Base-by-base conservation (phyloP, 2,888 invertebrate genomes). In the Cephus sareptanus region DNA sequence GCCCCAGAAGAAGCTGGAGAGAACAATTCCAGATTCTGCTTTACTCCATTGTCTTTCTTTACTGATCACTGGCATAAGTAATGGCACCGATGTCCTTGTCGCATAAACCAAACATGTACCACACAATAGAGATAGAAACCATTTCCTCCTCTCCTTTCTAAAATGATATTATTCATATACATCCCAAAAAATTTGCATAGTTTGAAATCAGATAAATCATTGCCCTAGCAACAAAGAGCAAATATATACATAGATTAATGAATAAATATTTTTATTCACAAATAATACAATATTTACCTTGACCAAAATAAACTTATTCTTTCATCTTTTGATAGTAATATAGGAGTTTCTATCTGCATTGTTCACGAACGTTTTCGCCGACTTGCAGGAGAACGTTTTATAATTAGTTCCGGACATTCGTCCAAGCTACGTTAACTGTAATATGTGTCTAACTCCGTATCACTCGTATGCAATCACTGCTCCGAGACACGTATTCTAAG, bases 1-100 rank as follows among this genome's bases (percentile, higher is more conserved):
- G 75, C 95, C 95, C 95, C 95, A 96, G 88, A 95, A 96, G 87
- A 95, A 95, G 34, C 95, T 94, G 34, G 95, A 95, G 35, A 95
- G 90, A 75, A 95, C 94, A 1, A 94, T 94, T n/a, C 95, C 95
- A 4, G 94, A 93, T 83, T 95, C 94, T 33, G 94, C 94, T 92
- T 95, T 95, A 85, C 93, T 94, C 95, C 95, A 95, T 78, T 93
- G 93, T 86, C 94, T 93, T 84, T 95, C 94, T 76, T 93, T 92
- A 70, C 94, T 93, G 76, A 95, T 93, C 0, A 94, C 92, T 30
- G 94, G 94, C 79, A 94, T 92, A 80, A 94, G 92, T 75, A 95
- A 90, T 15, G 95, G 95, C 92, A 95, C 93, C 4, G 94, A 94
- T 11, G 95, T 94, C 80, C 95, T 92, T 11, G 94, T 94, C 0